phyloP scores from a whole-genome alignment of 2,797 vertebrate genomes.

The Argyrosomus regius region DNA sequence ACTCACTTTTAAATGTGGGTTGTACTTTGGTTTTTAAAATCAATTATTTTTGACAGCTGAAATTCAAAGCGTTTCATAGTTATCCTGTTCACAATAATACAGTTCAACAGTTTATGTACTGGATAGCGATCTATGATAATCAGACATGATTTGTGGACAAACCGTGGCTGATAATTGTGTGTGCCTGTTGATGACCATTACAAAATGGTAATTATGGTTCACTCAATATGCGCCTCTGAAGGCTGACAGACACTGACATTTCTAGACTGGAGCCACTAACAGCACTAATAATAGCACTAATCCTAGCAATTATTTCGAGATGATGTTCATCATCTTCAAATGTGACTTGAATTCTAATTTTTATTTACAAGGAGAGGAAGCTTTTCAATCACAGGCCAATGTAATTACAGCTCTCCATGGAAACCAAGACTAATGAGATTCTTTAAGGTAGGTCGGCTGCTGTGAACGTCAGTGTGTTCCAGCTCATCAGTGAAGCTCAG shows the following conservation, averaged over 20 bases:
- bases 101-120: neutral
- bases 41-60: neutral
- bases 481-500: neutral
- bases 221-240: conserved; percentile 36
- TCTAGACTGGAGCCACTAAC: conserved; percentile 17
- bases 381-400: neutral
- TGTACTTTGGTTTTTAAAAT: neutral
- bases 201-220: conserved; percentile 36
- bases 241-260: conserved; percentile 23
- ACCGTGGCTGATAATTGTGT: conserved; percentile 13
- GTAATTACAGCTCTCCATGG: conserved; percentile 19
- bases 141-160: conserved; percentile 12
- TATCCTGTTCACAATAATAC: neutral
- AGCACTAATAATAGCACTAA: conserved; percentile 15
- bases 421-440: conserved; percentile 23
- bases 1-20: neutral
- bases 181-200: conserved; percentile 26
- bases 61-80: conserved; percentile 1
- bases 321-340: conserved; percentile 34
- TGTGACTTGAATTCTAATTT: conserved; percentile 21
- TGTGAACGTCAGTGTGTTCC: neutral
- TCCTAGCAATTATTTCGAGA: conserved; percentile 29
- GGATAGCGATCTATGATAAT: conserved; percentile 12
- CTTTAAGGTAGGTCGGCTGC: conserved; percentile 10
- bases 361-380: conserved; percentile 22